These are phyloP conservation scores for Scaptomyza parva DNA, from an alignment of 2,888 invertebrate genomes.

Conservation along the genomic window DNA sequence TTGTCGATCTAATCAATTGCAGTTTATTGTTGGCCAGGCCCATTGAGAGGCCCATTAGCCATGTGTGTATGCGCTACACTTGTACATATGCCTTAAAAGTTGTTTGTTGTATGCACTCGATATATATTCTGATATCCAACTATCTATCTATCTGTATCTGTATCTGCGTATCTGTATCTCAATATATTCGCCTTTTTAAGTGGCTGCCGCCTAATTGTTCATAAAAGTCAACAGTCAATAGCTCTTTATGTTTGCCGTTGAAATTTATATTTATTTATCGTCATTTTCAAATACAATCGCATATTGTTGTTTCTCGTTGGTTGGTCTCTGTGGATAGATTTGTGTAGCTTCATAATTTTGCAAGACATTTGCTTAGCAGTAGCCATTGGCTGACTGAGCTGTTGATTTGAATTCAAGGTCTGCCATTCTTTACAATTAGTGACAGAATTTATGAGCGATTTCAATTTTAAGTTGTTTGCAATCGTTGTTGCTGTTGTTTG, in stretches of 20 bases:
- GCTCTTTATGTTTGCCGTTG: conserved; percentile 79
- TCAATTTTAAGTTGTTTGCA: conserved; percentile 66
- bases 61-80: conserved; percentile 59
- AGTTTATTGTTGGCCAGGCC: conserved; percentile 78
- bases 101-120: conserved; percentile 23
- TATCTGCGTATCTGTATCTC: conserved; percentile 57
- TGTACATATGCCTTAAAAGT: conserved; percentile 56
- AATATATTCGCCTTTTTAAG: conserved; percentile 72
- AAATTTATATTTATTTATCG: conserved; percentile 78
- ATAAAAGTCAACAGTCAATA: conserved; percentile 79
- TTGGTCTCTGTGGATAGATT: conserved; percentile 50
- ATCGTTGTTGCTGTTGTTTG: conserved; percentile 34
- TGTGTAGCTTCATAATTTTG: conserved; percentile 73
- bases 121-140: conserved; percentile 17
- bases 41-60: conserved; percentile 67
- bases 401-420: conserved; percentile 71
- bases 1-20: conserved; percentile 78
- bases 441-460: conserved; percentile 77
- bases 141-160: conserved; percentile 41
- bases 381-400: conserved; percentile 55
- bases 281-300: conserved; percentile 59
- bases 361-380: conserved; percentile 66
- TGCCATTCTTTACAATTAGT: conserved; percentile 77
- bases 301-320: conserved; percentile 32
- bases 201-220: conserved; percentile 78